phyloP scores from a whole-genome alignment of 2,797 vertebrate species.

The Uromys caudimaculatus region DNA sequence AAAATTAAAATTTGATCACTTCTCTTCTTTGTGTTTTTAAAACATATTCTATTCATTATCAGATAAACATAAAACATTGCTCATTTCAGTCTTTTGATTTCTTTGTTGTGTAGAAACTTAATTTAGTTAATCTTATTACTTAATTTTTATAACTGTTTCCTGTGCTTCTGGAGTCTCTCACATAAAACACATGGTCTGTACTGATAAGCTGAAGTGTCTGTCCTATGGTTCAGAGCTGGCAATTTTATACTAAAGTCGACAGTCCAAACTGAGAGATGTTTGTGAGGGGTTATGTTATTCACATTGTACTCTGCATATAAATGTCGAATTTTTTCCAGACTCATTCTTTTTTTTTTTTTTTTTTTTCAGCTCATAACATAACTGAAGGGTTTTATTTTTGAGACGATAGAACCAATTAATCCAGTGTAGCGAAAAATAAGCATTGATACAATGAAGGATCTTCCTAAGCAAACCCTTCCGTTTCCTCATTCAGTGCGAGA shows the following conservation, averaged over 20 bases:
- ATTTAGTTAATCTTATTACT: not conserved
- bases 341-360: too few relatives aligned
- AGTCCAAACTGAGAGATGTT: not conserved
- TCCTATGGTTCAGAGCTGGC: not conserved
- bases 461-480: not conserved
- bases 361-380: not conserved
- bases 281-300: not conserved
- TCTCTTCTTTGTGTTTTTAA: not conserved
- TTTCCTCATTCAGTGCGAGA: not conserved
- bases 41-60: not conserved
- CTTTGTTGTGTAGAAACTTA: not conserved
- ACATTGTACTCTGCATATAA: not conserved
- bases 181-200: not conserved
- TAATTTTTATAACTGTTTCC: not conserved
- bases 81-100: not conserved
- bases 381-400: not conserved
- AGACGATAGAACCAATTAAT: not conserved
- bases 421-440: fast-evolving
- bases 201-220: not conserved
- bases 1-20: not conserved
- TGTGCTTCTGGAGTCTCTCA: not conserved
- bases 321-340: not conserved
- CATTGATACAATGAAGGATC: not conserved
- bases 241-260: not conserved
- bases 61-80: not conserved